phyloP scores from a whole-genome alignment of 2,888 invertebrate genomes.

The Lycaena phlaeas region DNA sequence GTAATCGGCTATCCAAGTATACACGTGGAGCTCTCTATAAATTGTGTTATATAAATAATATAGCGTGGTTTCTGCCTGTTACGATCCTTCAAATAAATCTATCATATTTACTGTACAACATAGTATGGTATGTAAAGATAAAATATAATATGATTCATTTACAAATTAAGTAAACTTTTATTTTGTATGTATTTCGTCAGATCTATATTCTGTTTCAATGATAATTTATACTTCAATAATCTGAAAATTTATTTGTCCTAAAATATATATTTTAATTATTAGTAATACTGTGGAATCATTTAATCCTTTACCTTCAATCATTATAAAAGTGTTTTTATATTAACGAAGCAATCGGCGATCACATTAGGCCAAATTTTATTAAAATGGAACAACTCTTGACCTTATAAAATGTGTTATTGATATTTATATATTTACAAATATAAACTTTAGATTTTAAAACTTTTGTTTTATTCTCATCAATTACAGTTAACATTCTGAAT shows the following conservation, averaged over 20 bases:
- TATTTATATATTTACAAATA: slow-evolving; percentile 40
- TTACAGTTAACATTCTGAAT: too few species aligned
- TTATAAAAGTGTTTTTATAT: not conserved
- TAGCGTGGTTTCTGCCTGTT: not conserved
- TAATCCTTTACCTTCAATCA: slow-evolving; percentile 11
- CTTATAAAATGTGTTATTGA: slow-evolving; percentile 32
- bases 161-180: too few species aligned
- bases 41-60: not conserved
- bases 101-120: not conserved
- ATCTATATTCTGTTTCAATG: slow-evolving; percentile 61
- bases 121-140: not conserved
- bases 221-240: slow-evolving; percentile 62
- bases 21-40: slow-evolving; percentile 14
- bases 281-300: slow-evolving; percentile 19
- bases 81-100: not conserved
- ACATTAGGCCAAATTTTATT: slow-evolving; percentile 7
- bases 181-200: slow-evolving; percentile 22
- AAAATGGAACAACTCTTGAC: slow-evolving; percentile 35
- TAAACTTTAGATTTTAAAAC: slow-evolving; percentile 36
- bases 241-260: slow-evolving; percentile 57
- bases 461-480: slow-evolving; percentile 26
- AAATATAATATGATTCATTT: not conserved
- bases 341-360: not conserved
- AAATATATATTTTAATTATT: slow-evolving; percentile 52
- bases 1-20: not conserved